Evolutionary conservation across 1,140 invertebrate species (phyloP).

Genomic region (Eueides isabella): DNA sequence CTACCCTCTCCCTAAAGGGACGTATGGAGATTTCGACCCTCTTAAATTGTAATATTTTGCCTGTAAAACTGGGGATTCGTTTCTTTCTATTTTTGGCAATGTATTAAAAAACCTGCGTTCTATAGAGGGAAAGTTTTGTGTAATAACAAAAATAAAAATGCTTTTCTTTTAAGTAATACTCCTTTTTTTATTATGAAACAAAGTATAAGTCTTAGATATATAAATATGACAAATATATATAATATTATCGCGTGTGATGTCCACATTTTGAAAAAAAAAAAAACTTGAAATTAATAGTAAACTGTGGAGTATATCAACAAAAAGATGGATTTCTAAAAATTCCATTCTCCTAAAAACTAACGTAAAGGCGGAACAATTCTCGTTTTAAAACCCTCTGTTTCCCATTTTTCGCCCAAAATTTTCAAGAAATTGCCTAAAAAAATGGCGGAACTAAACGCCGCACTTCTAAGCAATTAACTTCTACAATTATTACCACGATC

Average conservation of each 20-base stretch:
- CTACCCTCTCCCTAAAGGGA: constrained; percentile 49
- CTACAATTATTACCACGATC: not conserved
- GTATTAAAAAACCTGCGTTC: not conserved
- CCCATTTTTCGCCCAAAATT: not conserved
- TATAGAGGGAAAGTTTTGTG: not conserved
- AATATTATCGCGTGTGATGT: no score
- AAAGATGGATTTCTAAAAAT: no score
- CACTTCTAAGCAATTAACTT: not conserved
- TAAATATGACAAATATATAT: no score
- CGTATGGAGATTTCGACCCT: constrained; percentile 63
- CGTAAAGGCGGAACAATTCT: no score
- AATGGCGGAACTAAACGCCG: no score
- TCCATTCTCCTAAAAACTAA: no score
- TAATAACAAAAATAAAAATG: not conserved
- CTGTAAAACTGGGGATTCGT: constrained; percentile 45
- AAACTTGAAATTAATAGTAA: no score
- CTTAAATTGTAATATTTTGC: constrained; percentile 66
- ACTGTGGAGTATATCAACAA: no score
- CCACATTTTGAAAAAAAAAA: no score
- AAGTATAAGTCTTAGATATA: no score
- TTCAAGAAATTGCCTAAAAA: not conserved
- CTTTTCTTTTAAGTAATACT: not conserved
- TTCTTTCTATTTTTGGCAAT: constrained; percentile 29
- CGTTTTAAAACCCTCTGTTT: no score
- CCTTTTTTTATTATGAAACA: no score